Evolutionary conservation across 2,888 invertebrate genomes (phyloP), one percentile per base, ranked within the genome.

Genomic region (Dichetophora obliterata): DNA sequence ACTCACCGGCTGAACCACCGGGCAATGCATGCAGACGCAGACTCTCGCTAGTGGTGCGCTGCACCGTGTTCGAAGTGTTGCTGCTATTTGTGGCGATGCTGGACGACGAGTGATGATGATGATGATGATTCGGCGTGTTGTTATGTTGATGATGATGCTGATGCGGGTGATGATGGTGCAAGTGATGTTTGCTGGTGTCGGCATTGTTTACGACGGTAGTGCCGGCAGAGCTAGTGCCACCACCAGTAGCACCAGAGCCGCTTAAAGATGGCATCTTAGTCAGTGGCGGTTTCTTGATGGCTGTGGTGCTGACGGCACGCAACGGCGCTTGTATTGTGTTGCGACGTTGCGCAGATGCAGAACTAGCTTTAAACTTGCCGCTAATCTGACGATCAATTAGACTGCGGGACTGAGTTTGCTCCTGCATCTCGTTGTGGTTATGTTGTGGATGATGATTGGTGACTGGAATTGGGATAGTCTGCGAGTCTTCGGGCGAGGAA

Each of bases 11-110:
- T 73, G 78, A 78, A 71, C 81, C 70, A 77, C 80, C 73, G 77
- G 80, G 82, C 54, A 85, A 31, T 43, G 84, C 82, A 77, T 85
- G 83, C 71, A 93, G 90, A 82, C 93, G 92, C 88, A 93, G 91
- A 90, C 93, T 93, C 91, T 94, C 93, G 90, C 92, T 93, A 85
- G 93, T 93, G 83, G 93, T 93, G 88, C 93, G 92, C 89, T 93
- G 92, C 88, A 93, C 91, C 86, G 92, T 91, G 76, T 82, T 80
- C 27, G 72, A 72, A 34, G 68, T 68, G 54, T 34, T 79, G 79
- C 61, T 77, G 69, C 59, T 74, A 27, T 76, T 54, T 22, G 54
- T 54, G 61, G 74, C 52, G n/a, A 27, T 11, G 73, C 63, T 11
- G 52, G 68, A 72, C 54, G 76, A 4, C 27, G 80, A 77, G 74